These are phyloP conservation scores for Mesoligia furuncula DNA, from an alignment of 2,888 invertebrate species.

Conservation along the genomic window DNA sequence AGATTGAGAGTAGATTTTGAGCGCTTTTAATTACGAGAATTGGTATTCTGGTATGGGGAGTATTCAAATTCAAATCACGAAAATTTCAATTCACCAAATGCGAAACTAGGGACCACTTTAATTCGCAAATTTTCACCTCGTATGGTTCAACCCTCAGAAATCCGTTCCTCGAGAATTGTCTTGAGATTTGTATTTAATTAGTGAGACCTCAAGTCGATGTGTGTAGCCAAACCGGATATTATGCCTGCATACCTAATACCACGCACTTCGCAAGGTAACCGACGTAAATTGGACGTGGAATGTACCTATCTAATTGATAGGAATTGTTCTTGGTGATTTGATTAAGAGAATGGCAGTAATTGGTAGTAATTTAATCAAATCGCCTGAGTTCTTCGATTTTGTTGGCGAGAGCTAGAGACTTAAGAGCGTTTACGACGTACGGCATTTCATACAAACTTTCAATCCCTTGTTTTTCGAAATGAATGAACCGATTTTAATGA, in stretches of 20 bases:
- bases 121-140: constrained; percentile 65
- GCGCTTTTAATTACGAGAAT: background rate
- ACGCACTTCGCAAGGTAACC: constrained; percentile 44
- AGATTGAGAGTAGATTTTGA: too few species aligned
- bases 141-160: constrained; percentile 72
- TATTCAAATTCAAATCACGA: constrained; percentile 5
- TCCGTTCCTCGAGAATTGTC: constrained; percentile 82
- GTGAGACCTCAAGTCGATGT: constrained; percentile 78
- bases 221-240: constrained; percentile 77
- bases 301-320: constrained; percentile 56
- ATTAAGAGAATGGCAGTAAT: constrained; percentile 24
- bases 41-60: background rate
- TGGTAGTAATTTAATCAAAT: constrained; percentile 6
- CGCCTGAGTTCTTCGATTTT: background rate
- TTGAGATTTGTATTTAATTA: constrained; percentile 89
- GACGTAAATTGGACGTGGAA: constrained; percentile 62
- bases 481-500: too few species aligned
- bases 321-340: constrained; percentile 39
- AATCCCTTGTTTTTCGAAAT: too few species aligned
- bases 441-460: too few species aligned
- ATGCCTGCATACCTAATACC: constrained; percentile 66
- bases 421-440: too few species aligned
- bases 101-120: constrained; percentile 35
- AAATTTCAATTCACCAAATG: constrained; percentile 23
- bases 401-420: background rate